These are phyloP conservation scores for Campylomormyrus tamandua DNA, from an alignment of 2,113 vertebrate genomes.

Conservation along the genomic window DNA sequence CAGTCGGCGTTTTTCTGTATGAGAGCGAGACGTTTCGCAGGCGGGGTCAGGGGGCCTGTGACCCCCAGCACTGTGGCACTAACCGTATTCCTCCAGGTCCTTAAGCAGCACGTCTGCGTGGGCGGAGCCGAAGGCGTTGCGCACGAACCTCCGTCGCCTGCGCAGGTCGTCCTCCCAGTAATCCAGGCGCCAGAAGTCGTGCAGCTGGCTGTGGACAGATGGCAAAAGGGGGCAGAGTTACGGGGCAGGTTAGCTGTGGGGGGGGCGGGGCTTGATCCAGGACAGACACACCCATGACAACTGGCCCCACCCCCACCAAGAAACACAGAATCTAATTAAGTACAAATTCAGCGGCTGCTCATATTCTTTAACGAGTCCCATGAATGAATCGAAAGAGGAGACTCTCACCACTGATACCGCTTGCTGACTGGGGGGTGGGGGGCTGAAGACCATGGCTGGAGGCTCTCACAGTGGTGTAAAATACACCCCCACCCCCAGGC, in stretches of 20 bases:
- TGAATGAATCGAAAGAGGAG: slow-evolving; percentile 93
- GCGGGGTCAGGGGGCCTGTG: background rate
- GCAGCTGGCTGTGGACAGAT: slow-evolving; percentile 67
- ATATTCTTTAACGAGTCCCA: slow-evolving; percentile 90
- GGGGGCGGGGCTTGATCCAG: background rate
- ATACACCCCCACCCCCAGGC: slow-evolving; percentile 67
- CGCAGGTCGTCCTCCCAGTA: slow-evolving; percentile 98
- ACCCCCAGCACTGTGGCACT: slow-evolving; percentile 46
- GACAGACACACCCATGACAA: slow-evolving; percentile 28
- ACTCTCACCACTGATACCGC: slow-evolving; percentile 76
- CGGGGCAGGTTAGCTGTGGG: background rate
- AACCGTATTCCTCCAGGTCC: slow-evolving; percentile 83
- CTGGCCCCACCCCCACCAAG: slow-evolving; percentile 67
- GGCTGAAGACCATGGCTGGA: background rate
- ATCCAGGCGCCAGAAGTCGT: slow-evolving; percentile 97
- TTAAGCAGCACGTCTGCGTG: slow-evolving; percentile 81
- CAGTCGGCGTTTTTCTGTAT: background rate
- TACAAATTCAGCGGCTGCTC: slow-evolving; percentile 74
- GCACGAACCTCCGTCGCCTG: slow-evolving; percentile 84
- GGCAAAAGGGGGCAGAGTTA: slow-evolving; percentile 25
- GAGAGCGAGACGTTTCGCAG: background rate
- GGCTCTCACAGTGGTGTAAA: slow-evolving; percentile 63
- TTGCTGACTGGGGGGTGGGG: slow-evolving; percentile 70
- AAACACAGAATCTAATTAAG: slow-evolving; percentile 88
- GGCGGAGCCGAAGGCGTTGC: slow-evolving; percentile 90